phyloP scores from a whole-genome alignment of 2,797 vertebrate genomes.

The Leptatherina wallacei region DNA sequence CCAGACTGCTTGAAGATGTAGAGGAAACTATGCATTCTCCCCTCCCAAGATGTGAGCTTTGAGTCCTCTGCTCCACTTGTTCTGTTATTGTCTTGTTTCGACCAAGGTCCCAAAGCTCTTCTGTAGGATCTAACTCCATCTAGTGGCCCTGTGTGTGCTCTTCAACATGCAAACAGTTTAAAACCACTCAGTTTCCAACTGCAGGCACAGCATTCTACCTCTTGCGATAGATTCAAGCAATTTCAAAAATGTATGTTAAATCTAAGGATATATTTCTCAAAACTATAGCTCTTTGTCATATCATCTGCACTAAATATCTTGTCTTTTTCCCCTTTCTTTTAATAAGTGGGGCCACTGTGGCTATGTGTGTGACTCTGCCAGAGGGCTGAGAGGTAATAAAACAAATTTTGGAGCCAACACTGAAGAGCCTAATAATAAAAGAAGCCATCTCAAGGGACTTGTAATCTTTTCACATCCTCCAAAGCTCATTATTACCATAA shows the following conservation, averaged over 20 bases:
- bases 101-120: slow-evolving; percentile 71
- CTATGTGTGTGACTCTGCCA: slow-evolving; percentile 35
- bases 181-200: slow-evolving; percentile 29
- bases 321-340: background rate
- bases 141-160: slow-evolving; percentile 78
- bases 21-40: slow-evolving; percentile 53
- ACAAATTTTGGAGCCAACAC: slow-evolving; percentile 68
- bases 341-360: slow-evolving; percentile 1
- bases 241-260: background rate
- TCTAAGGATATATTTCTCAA: background rate
- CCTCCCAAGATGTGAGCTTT: slow-evolving; percentile 49
- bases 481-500: slow-evolving; percentile 86
- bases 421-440: slow-evolving; percentile 75
- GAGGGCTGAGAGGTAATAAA: slow-evolving; percentile 63
- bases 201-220: slow-evolving; percentile 10
- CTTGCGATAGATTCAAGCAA: slow-evolving; percentile 26
- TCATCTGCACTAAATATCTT: background rate
- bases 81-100: slow-evolving; percentile 68
- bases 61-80: slow-evolving; percentile 60
- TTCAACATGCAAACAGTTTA: slow-evolving; percentile 59
- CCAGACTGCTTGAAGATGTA: slow-evolving; percentile 45
- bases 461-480: slow-evolving; percentile 83
- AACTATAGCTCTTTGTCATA: background rate
- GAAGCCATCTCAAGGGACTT: slow-evolving; percentile 79
- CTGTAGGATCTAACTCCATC: slow-evolving; percentile 87